These are phyloP conservation scores for Pyrocoelia pectoralis DNA, from an alignment of 2,888 invertebrate species.

Conservation along the genomic window DNA sequence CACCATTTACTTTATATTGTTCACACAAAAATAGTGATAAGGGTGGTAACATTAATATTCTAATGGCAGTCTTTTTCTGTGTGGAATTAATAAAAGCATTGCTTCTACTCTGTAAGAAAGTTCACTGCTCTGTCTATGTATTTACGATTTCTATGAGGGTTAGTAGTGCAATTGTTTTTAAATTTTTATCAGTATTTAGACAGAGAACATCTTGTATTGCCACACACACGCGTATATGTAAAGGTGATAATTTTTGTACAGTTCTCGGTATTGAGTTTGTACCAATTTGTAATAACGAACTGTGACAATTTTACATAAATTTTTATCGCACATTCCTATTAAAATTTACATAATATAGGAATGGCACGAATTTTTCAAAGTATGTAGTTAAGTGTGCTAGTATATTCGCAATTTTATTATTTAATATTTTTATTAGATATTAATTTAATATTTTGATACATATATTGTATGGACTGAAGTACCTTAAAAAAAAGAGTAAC, in stretches of 20 bases:
- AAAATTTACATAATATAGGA: neutral
- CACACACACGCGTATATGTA: neutral
- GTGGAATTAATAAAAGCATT: no score
- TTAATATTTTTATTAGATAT: neutral
- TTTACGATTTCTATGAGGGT: no score
- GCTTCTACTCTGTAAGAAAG: no score
- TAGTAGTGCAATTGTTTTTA: neutral
- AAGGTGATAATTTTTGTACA: constrained; percentile 1
- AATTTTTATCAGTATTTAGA: neutral
- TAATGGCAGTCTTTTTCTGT: no score
- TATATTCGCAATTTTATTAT: neutral
- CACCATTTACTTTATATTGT: no score
- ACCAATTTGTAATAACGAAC: neutral
- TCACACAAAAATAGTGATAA: no score
- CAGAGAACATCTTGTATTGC: neutral
- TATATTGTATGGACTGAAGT: constrained; percentile 12
- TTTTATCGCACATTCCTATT: neutral
- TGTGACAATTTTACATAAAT: neutral
- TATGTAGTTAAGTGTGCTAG: neutral
- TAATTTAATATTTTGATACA: neutral
- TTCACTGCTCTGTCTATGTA: no score
- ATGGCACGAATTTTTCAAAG: neutral
- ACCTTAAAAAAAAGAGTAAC: constrained; percentile 7
- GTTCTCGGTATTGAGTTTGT: neutral
- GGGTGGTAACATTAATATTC: no score